phyloP scores from a whole-genome alignment of 2,113 vertebrate species.

The Centropristis striata region DNA sequence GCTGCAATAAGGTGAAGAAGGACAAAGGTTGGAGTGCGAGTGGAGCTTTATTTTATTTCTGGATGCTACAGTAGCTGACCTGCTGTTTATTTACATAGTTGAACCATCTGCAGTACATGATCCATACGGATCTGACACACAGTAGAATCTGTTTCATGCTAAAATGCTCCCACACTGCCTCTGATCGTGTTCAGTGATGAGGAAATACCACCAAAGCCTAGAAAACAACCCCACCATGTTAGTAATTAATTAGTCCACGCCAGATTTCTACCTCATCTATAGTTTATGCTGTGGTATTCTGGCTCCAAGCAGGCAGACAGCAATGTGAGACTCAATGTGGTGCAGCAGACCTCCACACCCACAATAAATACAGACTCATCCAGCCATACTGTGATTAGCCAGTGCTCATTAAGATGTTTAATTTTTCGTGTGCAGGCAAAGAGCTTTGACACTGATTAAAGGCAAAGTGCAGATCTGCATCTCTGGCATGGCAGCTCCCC shows the following conservation, averaged over 20 bases:
- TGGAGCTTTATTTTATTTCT: conserved; percentile 19
- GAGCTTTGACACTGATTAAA: conserved; percentile 69
- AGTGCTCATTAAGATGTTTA: conserved; percentile 66
- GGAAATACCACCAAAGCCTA: conserved; percentile 27
- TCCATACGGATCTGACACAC: conserved; percentile 27
- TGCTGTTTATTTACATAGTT: conserved; percentile 41
- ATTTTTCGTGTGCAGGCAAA: conserved; percentile 55
- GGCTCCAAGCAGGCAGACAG: conserved; percentile 39
- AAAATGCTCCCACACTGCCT: not conserved
- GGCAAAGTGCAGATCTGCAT: conserved; percentile 61
- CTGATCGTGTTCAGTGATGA: conserved; percentile 21
- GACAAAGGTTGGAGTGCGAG: conserved; percentile 19
- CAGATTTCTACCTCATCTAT: conserved; percentile 48
- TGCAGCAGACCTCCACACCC: conserved; percentile 42
- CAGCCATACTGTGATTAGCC: conserved; percentile 59
- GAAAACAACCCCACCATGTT: conserved; percentile 33
- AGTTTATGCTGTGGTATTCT: conserved; percentile 39
- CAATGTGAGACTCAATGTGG: conserved; percentile 29
- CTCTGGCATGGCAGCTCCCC: conserved; percentile 47
- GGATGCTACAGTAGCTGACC: not conserved
- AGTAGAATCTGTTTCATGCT: conserved; percentile 17
- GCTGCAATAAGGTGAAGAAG: conserved; percentile 10
- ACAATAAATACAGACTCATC: conserved; percentile 52
- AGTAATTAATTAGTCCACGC: conserved; percentile 44
- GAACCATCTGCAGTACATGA: conserved; percentile 31